Evolutionary conservation across 2,113 vertebrate genomes (phyloP).

Genomic region (Callithrix jacchus): DNA sequence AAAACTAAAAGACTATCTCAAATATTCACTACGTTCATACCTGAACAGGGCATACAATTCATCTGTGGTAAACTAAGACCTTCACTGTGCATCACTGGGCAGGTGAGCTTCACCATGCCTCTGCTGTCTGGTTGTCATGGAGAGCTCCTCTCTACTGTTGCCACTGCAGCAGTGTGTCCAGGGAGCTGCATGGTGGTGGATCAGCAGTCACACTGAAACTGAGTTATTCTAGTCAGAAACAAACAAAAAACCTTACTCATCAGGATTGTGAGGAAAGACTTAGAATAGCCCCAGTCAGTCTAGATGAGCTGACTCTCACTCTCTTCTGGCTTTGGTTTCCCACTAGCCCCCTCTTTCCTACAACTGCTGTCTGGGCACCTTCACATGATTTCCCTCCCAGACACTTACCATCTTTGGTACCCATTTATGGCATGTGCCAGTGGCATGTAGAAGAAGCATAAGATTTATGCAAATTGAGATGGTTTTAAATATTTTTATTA

Average conservation of each 20-base stretch:
- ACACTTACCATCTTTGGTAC: background rate
- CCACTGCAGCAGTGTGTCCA: background rate
- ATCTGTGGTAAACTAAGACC: background rate
- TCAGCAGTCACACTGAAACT: background rate
- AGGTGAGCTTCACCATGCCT: background rate
- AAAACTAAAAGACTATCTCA: background rate
- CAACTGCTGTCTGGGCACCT: too few species aligned
- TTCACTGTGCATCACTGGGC: background rate
- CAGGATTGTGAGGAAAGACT: background rate
- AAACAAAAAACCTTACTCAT: background rate
- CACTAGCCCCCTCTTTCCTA: background rate
- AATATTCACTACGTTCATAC: background rate
- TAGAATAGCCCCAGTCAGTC: background rate
- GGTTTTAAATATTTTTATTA: constrained; percentile 1
- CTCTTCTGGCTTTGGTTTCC: background rate
- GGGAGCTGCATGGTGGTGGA: background rate
- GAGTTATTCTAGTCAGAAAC: background rate
- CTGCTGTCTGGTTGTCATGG: background rate
- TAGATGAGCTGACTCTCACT: background rate
- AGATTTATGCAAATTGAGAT: background rate
- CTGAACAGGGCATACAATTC: background rate
- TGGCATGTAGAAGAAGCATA: background rate
- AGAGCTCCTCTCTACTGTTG: too few species aligned
- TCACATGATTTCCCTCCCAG: background rate
- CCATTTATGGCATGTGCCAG: background rate